These are phyloP conservation scores for Sebastes melanostomus DNA, from an alignment of 2,797 vertebrate genomes.

Conservation along the genomic window DNA sequence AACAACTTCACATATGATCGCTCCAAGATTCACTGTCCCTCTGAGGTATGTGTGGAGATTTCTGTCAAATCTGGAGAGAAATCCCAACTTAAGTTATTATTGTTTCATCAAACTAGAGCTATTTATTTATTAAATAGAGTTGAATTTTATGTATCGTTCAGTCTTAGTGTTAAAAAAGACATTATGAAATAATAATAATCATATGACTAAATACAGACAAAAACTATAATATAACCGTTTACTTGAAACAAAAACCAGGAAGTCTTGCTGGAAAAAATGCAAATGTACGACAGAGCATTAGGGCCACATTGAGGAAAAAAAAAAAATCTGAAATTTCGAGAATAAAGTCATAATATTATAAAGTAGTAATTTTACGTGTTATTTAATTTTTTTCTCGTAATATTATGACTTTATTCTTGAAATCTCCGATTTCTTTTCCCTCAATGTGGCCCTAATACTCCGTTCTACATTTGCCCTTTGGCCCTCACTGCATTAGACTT, in stretches of 20 bases:
- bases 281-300: no score
- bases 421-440: no score
- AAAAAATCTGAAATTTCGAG: no score
- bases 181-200: neutral
- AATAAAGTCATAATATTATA: no score
- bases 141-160: neutral
- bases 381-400: no score
- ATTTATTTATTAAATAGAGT: neutral
- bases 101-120: neutral
- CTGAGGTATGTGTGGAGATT: constrained; percentile 65
- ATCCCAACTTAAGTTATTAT: neutral
- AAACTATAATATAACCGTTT: neutral
- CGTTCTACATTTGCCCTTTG: no score
- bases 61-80: neutral
- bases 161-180: neutral
- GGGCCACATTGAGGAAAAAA: no score
- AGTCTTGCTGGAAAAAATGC: no score
- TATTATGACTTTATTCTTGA: no score
- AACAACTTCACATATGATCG: constrained; percentile 89
- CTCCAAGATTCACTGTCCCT: constrained; percentile 88
- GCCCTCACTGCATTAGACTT: no score
- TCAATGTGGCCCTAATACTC: no score
- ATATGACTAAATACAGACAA: neutral
- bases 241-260: neutral
- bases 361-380: no score